Conservation (phyloP, 2,113 vertebrate genomes). For the Myotis brandtii region DNA sequence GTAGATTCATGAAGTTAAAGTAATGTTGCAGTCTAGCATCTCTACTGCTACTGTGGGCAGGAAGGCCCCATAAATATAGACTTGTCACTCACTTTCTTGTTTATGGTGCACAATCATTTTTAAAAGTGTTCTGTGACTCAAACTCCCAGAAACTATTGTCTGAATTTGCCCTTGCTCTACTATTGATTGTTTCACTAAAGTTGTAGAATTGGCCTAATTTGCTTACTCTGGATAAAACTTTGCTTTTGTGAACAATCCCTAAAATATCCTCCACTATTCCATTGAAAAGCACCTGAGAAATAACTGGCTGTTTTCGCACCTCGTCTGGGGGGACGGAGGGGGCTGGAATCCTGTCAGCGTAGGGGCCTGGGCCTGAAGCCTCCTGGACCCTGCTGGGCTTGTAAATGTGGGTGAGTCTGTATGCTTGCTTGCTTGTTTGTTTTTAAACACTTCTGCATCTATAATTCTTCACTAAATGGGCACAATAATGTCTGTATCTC, state of each 20-base stretch:
- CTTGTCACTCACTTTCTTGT: not conserved
- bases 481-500: not conserved
- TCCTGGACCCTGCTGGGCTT: not conserved
- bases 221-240: conserved; percentile 30
- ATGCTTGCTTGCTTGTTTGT: not conserved
- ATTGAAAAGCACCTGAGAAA: not conserved
- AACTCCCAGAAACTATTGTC: not conserved
- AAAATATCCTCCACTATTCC: not conserved
- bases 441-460: not conserved
- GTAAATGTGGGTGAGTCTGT: not conserved
- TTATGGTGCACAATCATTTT: not conserved
- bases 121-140: not conserved
- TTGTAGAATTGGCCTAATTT: not conserved
- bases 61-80: not conserved
- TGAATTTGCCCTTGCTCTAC: not conserved
- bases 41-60: not conserved
- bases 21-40: not conserved
- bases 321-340: too few species aligned
- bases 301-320: not conserved
- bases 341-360: not conserved
- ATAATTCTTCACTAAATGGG: not conserved
- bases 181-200: not conserved
- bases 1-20: not conserved
- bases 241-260: not conserved
- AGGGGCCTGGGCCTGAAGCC: not conserved